A percentile compares a stretch with the other conserved stretches of the same genome.
Conservation (phyloP, 1,140 invertebrate species). For the Drosophila lacteicornis region DNA sequence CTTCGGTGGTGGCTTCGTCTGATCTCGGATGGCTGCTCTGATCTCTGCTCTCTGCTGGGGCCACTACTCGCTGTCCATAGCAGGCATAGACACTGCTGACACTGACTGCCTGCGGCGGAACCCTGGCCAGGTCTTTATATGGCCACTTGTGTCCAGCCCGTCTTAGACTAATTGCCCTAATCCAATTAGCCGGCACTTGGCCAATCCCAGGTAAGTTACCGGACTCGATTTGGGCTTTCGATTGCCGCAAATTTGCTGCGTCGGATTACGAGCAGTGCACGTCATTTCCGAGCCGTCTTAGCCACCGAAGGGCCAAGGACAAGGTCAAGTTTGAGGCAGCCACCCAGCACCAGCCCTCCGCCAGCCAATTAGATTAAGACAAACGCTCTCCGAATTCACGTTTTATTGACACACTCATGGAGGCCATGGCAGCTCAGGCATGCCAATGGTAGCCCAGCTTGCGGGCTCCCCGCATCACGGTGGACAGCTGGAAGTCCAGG, state of each 20-base stretch:
- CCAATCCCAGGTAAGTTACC: constrained; percentile 64
- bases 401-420: constrained; percentile 61
- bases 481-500: constrained; percentile 57
- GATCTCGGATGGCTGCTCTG: constrained; percentile 20
- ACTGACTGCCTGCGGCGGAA: constrained; percentile 29
- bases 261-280: constrained; percentile 60
- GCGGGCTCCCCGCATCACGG: constrained; percentile 61
- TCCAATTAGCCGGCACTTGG: constrained; percentile 72
- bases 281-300: constrained; percentile 38
- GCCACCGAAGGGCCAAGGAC: constrained; percentile 25
- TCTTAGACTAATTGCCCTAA: constrained; percentile 79
- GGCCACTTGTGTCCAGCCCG: constrained; percentile 59
- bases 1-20: constrained; percentile 57
- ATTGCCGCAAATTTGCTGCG: constrained; percentile 64
- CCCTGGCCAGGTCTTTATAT: constrained; percentile 56
- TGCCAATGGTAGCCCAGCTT: constrained; percentile 73
- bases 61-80: constrained; percentile 72
- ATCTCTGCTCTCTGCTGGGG: constrained; percentile 36
- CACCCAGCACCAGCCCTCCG: not conserved
- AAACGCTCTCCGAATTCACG: constrained; percentile 61
- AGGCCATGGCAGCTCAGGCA: constrained; percentile 25
- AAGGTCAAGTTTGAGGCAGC: constrained; percentile 77
- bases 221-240: constrained; percentile 54
- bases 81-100: constrained; percentile 20
- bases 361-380: constrained; percentile 72